Evolutionary conservation across 2,113 vertebrate genomes (phyloP).

Genomic region (Corythornis vintsioides): DNA sequence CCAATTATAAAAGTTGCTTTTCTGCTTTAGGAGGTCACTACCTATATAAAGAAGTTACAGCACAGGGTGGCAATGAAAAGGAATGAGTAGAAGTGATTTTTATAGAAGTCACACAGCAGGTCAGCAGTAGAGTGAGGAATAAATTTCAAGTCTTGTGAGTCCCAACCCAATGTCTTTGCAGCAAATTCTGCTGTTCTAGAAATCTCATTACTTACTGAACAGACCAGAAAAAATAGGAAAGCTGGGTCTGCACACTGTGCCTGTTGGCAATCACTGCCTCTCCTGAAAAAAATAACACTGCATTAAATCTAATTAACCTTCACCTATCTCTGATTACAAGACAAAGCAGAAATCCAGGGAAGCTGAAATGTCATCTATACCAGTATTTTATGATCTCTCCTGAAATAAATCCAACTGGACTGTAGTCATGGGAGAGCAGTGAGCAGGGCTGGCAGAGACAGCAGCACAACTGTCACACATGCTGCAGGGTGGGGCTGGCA

Average conservation of each 20-base stretch:
- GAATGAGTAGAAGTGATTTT: not conserved
- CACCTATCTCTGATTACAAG: not conserved
- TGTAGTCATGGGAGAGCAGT: not conserved
- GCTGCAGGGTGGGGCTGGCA: too few relatives aligned
- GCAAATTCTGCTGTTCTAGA: not conserved
- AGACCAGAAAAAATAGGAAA: not conserved
- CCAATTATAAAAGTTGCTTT: conserved; percentile 1
- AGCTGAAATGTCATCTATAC: not conserved
- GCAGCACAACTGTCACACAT: not conserved
- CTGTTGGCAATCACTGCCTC: not conserved
- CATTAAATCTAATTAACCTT: not conserved
- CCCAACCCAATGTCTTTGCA: not conserved
- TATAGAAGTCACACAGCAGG: not conserved
- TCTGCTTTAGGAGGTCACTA: not conserved
- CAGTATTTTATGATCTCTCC: not conserved
- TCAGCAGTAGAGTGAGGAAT: not conserved
- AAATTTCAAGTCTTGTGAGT: not conserved
- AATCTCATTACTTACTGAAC: not conserved
- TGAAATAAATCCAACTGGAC: not conserved
- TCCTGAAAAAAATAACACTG: not conserved
- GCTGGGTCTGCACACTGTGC: not conserved
- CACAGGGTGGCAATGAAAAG: not conserved
- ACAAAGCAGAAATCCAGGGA: not conserved
- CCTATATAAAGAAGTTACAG: not conserved
- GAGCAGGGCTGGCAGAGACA: not conserved